These are phyloP conservation scores for Catharus bicknelli DNA, from an alignment of 2,113 vertebrate species.

Conservation along the genomic window DNA sequence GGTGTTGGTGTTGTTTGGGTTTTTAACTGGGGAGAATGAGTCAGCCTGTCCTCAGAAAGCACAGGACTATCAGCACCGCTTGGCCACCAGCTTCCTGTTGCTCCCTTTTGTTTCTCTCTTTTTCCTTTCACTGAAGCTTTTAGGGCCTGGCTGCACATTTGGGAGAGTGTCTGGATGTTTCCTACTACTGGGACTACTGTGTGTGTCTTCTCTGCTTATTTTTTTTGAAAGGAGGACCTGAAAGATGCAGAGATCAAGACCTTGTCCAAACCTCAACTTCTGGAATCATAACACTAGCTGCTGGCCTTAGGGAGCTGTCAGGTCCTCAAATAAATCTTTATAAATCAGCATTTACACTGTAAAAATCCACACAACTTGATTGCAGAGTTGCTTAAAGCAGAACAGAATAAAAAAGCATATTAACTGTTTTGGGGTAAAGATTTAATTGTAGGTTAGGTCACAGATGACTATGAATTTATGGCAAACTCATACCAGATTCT, in stretches of 20 bases:
- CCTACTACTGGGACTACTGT: rapidly evolving
- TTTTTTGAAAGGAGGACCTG: not conserved
- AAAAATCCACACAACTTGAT: not conserved
- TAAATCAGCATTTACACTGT: not conserved
- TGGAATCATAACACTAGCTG: not conserved
- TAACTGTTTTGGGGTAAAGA: not conserved
- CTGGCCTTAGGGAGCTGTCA: not conserved
- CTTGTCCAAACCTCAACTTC: not conserved
- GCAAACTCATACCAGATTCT: not conserved
- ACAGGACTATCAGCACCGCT: rapidly evolving
- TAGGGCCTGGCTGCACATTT: not conserved
- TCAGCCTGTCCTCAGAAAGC: not conserved
- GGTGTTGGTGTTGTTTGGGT: not conserved
- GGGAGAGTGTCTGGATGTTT: not conserved
- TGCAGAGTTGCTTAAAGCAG: not conserved
- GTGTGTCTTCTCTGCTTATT: not conserved
- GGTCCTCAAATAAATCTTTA: not conserved
- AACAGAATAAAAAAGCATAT: not conserved
- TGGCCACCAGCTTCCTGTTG: not conserved
- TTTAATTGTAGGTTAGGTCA: not conserved
- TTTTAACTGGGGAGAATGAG: not conserved
- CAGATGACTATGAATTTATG: not conserved
- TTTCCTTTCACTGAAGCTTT: not conserved
- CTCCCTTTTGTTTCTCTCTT: not conserved
- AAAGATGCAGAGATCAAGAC: not conserved